These are phyloP conservation scores for Gallinago jamesoni DNA, from an alignment of 2,113 vertebrate genomes.

Conservation along the genomic window DNA sequence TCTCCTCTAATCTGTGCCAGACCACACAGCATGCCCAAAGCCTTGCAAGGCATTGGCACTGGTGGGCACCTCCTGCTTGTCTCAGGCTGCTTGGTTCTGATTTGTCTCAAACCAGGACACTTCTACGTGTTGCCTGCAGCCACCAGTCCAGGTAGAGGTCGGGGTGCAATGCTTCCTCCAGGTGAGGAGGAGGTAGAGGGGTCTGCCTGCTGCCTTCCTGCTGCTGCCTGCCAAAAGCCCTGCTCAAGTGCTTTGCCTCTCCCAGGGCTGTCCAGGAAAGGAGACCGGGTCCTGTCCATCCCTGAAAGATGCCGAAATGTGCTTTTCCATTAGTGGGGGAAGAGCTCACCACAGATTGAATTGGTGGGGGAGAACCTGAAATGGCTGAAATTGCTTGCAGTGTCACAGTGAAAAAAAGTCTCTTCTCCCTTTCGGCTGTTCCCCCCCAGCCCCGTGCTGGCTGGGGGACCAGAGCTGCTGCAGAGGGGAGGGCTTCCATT, in stretches of 20 bases:
- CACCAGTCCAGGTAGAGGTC: neutral
- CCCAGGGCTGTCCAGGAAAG: neutral
- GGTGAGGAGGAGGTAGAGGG: neutral
- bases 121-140: neutral
- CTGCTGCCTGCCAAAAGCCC: neutral
- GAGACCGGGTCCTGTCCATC: neutral
- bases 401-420: neutral
- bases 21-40: neutral
- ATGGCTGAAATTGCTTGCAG: neutral
- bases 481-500: neutral
- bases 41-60: neutral
- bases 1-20: neutral
- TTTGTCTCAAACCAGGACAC: neutral
- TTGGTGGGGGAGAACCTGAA: neutral
- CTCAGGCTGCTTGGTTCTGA: neutral
- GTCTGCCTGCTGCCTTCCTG: neutral
- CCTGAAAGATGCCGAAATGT: neutral
- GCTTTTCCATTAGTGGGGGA: neutral
- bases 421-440: neutral
- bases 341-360: neutral
- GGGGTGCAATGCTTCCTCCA: neutral
- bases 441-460: neutral
- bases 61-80: neutral
- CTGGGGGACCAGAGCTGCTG: neutral
- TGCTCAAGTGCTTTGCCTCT: neutral